phyloP scores from a whole-genome alignment of 2,113 vertebrate species.

The Nestor notabilis region DNA sequence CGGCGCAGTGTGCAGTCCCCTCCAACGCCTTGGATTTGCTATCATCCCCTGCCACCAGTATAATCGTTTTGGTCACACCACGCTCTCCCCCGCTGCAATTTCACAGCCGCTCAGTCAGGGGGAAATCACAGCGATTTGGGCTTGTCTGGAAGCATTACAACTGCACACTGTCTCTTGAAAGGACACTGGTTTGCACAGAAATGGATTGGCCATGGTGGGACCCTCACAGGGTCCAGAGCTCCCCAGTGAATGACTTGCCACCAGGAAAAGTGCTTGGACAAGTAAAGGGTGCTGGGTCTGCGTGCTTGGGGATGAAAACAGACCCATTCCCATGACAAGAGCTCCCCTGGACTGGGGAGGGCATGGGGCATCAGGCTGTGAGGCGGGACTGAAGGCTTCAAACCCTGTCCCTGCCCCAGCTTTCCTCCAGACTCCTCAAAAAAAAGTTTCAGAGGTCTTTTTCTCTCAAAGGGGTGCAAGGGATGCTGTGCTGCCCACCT shows the following conservation, averaged over 20 bases:
- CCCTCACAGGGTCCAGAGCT: neutral
- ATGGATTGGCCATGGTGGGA: neutral
- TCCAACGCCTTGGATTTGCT: neutral
- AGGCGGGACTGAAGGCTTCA: neutral
- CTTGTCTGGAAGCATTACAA: neutral
- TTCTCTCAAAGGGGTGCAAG: neutral
- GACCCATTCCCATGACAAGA: neutral
- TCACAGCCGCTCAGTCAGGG: neutral
- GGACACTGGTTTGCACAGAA: neutral
- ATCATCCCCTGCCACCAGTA: neutral
- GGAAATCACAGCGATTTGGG: neutral
- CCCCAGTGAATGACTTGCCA: neutral
- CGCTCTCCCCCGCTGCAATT: slow-evolving; percentile 6
- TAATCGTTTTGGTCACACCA: slow-evolving; percentile 7
- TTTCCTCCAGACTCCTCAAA: neutral
- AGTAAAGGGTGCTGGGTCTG: neutral
- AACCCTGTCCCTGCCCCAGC: neutral
- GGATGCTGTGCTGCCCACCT: neutral
- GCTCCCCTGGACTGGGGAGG: neutral
- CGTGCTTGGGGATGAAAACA: neutral
- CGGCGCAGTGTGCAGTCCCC: neutral
- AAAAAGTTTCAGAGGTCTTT: neutral
- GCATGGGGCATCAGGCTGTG: neutral
- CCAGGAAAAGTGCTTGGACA: neutral
- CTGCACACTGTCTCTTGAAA: neutral